Base-by-base conservation (phyloP, 2,113 vertebrate species). In the Percina caprodes region DNA sequence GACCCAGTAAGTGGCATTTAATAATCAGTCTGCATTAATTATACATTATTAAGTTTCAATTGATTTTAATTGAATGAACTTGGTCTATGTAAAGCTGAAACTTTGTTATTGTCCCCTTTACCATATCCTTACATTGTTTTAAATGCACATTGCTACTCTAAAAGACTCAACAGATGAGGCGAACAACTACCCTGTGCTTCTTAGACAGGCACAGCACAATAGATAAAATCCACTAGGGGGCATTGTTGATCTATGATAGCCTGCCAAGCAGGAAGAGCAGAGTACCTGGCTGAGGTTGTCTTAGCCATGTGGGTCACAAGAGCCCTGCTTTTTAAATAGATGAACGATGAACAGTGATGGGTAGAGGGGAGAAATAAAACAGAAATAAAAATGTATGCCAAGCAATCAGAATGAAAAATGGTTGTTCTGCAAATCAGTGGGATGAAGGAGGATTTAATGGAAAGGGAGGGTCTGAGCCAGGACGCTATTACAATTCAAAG, bases 231-330 rank as follows among this genome's bases (percentile, higher is more conserved):
- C 95, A 93, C 75, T 45, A 92, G 94, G 88, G 92, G 92, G 86
- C 92, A 92, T 18, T 94, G 88, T 93, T 91, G 92, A 19, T 87
- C 89, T 85, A 56, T 58, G n/a, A 35, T 72, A 90, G 24, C 46
- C 24, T 35, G n/a, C 58, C 51, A 54, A 26, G 79, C 77, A 42
- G 52, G 6, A 5, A 49, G 69, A 83, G 59, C 30, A 65, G 77
- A 67, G 70, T 35, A 85, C 82, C 88, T 87, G 87, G 45, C 52
- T 46, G 74, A 89, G 85, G 71, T 76, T 67, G 72, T 85, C 70
- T 61, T 3, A 74, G 68, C 86, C 84, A 78, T 84, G 73, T 84
- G 89, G 76, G 88, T 81, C 80, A 79, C 67, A 79, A 56, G 58
- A 79, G 66, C 66, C 85, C 14, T 59, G 52, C 61, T 74, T 87